A percentile compares a stretch with the other conserved stretches of the same genome.
Conservation (phyloP, 2,113 vertebrate genomes). For the Rhinogobius similis region DNA sequence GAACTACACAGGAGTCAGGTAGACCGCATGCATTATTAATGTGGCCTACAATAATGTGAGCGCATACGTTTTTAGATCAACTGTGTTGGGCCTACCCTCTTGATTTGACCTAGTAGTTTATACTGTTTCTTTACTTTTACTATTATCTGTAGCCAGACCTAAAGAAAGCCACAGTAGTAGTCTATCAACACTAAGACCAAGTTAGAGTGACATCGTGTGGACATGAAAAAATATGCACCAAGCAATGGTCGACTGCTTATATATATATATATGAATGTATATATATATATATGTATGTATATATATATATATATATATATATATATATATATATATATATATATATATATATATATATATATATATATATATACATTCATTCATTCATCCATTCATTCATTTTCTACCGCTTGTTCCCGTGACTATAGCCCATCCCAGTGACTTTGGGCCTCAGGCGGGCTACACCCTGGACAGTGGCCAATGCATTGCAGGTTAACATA, state of each 20-base stretch:
- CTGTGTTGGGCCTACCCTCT: not conserved
- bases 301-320: no score
- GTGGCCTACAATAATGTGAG: not conserved
- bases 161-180: not conserved
- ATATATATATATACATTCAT: no score
- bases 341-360: no score
- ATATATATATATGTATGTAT: no score
- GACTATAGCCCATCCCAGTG: no score
- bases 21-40: constrained; percentile 46
- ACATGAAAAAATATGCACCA: not conserved
- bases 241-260: not conserved
- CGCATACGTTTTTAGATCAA: not conserved
- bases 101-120: not conserved
- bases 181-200: not conserved
- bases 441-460: no score
- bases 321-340: no score
- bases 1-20: constrained; percentile 15
- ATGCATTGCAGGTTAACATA: no score
- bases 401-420: no score
- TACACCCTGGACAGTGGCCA: no score
- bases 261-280: no score
- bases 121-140: not conserved
- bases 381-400: no score
- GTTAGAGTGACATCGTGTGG: not conserved
- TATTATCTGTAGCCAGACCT: not conserved